Conservation (phyloP, 1,140 invertebrate species). For the Caerostris extrusa region DNA sequence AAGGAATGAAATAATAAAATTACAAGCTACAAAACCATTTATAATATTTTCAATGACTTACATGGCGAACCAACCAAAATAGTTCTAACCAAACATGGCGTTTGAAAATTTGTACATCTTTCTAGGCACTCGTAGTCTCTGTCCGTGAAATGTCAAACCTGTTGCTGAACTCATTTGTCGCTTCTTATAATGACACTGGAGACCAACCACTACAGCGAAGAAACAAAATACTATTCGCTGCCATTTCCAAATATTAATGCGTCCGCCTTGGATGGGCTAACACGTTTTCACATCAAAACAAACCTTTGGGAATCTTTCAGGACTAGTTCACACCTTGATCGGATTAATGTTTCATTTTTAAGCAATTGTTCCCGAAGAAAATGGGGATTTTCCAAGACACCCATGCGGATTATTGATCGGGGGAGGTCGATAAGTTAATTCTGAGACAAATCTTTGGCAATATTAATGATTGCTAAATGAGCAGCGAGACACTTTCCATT, state of each 20-base stretch:
- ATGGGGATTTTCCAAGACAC: neutral
- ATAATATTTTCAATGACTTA: neutral
- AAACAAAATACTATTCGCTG: neutral
- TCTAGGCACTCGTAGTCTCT: neutral
- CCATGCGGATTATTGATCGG: neutral
- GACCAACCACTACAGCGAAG: accelerated
- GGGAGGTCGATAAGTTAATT: slow-evolving; percentile 3
- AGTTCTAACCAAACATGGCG: neutral
- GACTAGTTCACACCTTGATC: neutral
- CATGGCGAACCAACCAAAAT: no score
- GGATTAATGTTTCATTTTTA: slow-evolving; percentile 2
- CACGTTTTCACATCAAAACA: neutral
- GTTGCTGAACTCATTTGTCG: neutral
- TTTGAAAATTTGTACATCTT: neutral
- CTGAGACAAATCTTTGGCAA: slow-evolving; percentile 42
- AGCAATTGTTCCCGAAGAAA: neutral
- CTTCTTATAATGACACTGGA: neutral
- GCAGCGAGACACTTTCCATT: neutral
- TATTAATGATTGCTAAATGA: slow-evolving; percentile 54
- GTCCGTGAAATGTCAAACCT: neutral
- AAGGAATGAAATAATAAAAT: neutral
- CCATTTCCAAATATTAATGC: neutral
- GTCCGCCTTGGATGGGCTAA: neutral
- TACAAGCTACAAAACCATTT: neutral
- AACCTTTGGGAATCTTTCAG: neutral